Percentiles rank a stretch among this genome's conserved stretches.
phyloP scores from a whole-genome alignment of 2,888 invertebrate species.

The Lasioglossum marginatum region DNA sequence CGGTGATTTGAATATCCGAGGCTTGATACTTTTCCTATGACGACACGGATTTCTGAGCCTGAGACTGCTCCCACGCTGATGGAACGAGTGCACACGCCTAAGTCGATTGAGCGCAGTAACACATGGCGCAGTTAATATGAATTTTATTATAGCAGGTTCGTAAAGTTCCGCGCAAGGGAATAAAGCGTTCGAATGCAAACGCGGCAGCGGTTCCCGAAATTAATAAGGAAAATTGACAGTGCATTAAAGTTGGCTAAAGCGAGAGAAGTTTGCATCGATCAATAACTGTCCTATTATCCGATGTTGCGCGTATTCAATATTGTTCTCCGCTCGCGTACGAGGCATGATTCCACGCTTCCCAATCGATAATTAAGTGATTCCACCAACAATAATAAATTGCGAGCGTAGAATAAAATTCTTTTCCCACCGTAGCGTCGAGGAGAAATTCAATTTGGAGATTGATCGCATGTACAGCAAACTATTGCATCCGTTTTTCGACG shows the following conservation, averaged over 20 bases:
- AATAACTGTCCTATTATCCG: background rate
- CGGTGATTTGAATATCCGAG: slow-evolving; percentile 33
- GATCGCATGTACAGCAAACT: background rate
- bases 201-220: slow-evolving; percentile 2
- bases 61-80: background rate
- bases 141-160: slow-evolving; percentile 25
- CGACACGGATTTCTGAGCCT: slow-evolving; percentile 21
- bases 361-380: background rate
- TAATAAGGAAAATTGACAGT: slow-evolving; percentile 12
- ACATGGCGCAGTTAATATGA: slow-evolving; percentile 29
- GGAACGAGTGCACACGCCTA: background rate
- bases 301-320: background rate
- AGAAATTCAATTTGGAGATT: slow-evolving; percentile 1
- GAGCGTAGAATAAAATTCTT: background rate
- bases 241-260: background rate
- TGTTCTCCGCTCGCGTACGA: background rate
- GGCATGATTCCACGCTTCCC: background rate
- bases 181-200: slow-evolving; percentile 2
- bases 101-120: slow-evolving; percentile 7
- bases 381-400: background rate
- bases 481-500: background rate
- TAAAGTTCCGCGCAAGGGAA: background rate
- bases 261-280: background rate
- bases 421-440: background rate
- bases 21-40: slow-evolving; percentile 23